Evolutionary conservation across 2,797 vertebrate genomes (phyloP).

Genomic region (Gadopsis marmoratus): DNA sequence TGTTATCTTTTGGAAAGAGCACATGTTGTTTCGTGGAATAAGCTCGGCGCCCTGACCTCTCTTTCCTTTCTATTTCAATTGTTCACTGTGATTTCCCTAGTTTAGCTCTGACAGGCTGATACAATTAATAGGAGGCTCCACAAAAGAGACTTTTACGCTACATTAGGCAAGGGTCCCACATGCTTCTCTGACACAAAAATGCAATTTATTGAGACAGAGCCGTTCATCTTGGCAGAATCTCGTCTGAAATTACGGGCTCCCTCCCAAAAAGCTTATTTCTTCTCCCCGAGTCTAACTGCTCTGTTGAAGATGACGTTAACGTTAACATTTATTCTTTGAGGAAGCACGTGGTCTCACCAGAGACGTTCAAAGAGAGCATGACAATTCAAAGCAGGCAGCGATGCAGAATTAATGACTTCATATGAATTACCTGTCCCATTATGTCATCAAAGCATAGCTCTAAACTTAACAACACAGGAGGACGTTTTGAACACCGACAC

Average conservation of each 20-base stretch:
- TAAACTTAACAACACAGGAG: conserved; percentile 28
- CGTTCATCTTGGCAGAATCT: conserved; percentile 73
- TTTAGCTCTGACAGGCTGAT: conserved; percentile 79
- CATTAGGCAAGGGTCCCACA: conserved; percentile 81
- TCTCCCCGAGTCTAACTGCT: conserved; percentile 31
- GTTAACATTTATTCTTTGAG: conserved; percentile 67
- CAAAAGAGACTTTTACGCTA: conserved; percentile 85
- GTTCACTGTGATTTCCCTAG: conserved; percentile 77
- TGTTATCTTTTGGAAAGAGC: conserved; percentile 66
- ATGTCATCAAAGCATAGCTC: conserved; percentile 10
- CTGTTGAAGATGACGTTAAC: conserved; percentile 53
- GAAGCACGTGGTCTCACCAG: conserved; percentile 57
- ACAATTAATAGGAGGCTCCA: conserved; percentile 81
- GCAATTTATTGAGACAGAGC: conserved; percentile 78
- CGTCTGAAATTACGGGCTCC: conserved; percentile 64
- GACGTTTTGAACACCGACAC: conserved; percentile 22
- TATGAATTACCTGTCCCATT: conserved; percentile 45
- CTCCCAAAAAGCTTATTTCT: conserved; percentile 48
- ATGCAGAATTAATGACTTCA: conserved; percentile 54
- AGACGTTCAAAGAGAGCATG: conserved; percentile 46
- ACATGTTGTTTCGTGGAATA: conserved; percentile 65
- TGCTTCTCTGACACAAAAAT: conserved; percentile 81
- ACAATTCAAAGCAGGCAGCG: conserved; percentile 53
- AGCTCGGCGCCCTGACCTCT: conserved; percentile 62
- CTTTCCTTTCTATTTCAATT: conserved; percentile 67